These are phyloP conservation scores for Nanger granti DNA, from an alignment of 2,113 vertebrate species.

Conservation along the genomic window DNA sequence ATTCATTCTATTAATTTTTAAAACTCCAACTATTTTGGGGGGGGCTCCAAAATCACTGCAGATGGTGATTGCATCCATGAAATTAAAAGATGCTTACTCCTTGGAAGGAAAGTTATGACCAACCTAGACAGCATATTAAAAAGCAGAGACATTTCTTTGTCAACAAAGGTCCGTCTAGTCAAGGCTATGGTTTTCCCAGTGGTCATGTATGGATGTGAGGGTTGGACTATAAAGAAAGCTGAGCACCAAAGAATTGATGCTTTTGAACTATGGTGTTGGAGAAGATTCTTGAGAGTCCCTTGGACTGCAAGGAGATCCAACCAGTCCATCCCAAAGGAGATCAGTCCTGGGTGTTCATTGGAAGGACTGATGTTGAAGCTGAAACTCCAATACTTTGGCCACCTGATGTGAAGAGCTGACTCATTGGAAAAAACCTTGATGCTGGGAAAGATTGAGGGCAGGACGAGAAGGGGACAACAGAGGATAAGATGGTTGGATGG, in stretches of 20 bases:
- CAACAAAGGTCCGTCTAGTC: neutral
- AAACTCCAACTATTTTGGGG: neutral
- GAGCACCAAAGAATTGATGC: rapidly evolving
- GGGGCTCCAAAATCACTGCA: neutral
- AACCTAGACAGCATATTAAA: neutral
- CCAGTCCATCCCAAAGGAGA: neutral
- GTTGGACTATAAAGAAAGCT: neutral
- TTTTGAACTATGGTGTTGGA: neutral
- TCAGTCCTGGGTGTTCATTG: neutral
- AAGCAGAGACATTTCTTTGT: neutral
- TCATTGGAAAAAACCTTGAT: neutral
- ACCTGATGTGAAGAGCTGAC: neutral
- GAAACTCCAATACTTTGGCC: neutral
- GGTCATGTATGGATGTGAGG: neutral
- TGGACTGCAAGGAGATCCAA: neutral
- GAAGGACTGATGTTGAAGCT: neutral
- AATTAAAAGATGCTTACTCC: neutral
- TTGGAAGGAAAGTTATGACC: neutral
- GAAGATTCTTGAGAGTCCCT: neutral
- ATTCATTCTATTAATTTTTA: neutral
- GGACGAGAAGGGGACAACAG: rapidly evolving
- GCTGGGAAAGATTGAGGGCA: neutral
- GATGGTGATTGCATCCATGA: neutral
- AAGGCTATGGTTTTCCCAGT: neutral
- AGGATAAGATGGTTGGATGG: neutral